phyloP scores from a whole-genome alignment of 2,888 invertebrate genomes.

The Noctua janthe region DNA sequence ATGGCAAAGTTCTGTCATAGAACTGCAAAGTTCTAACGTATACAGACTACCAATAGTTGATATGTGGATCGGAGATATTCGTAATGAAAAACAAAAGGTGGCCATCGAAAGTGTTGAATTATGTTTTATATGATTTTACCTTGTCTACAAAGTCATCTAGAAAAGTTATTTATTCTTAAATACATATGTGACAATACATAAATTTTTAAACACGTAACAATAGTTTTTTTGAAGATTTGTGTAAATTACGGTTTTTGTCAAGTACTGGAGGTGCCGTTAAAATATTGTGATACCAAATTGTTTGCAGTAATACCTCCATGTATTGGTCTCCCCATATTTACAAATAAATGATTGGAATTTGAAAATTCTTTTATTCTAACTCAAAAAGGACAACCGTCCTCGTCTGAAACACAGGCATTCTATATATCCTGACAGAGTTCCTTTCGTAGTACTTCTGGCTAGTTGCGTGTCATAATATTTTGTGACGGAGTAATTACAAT shows the following conservation, averaged over 20 bases:
- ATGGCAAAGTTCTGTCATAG: constrained; percentile 51
- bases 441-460: too few species aligned
- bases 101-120: constrained; percentile 65
- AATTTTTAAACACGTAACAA: too few species aligned
- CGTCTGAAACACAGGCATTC: not conserved
- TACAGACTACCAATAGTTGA: constrained; percentile 69
- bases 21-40: constrained; percentile 48
- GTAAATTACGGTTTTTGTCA: too few species aligned
- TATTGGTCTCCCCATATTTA: not conserved
- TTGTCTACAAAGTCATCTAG: too few species aligned
- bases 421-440: too few species aligned
- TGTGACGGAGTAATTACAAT: too few species aligned
- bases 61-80: constrained; percentile 66
- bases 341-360: not conserved
- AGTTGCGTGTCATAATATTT: too few species aligned
- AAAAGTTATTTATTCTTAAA: too few species aligned
- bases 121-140: constrained; percentile 65
- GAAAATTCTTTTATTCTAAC: not conserved
- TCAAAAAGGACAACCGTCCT: not conserved
- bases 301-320: not conserved
- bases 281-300: not conserved
- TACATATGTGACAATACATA: too few species aligned
- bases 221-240: too few species aligned
- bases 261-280: not conserved
- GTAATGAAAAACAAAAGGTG: constrained; percentile 57